These are phyloP conservation scores for Anoplophora glabripennis DNA, from an alignment of 1,140 invertebrate species.

Conservation along the genomic window DNA sequence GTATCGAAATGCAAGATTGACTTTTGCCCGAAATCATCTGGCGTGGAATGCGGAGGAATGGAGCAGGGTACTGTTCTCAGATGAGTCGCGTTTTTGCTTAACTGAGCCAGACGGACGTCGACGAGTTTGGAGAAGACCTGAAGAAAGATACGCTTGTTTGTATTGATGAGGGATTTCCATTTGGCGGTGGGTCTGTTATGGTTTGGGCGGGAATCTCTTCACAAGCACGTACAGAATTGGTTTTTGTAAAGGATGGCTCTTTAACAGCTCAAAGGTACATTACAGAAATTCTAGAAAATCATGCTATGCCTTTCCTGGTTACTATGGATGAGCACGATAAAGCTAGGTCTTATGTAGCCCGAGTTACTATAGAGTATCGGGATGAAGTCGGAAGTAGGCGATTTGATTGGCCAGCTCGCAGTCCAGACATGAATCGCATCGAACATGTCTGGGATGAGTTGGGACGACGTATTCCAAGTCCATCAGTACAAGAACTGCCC, in stretches of 20 bases:
- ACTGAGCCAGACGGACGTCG: too few species aligned
- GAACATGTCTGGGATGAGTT: slow-evolving; percentile 5
- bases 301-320: not conserved
- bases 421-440: not conserved
- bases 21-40: too few species aligned
- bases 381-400: not conserved
- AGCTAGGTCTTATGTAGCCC: not conserved
- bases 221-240: too few species aligned
- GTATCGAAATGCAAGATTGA: too few species aligned
- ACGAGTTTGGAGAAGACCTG: too few species aligned
- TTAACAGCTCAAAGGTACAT: not conserved
- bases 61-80: too few species aligned
- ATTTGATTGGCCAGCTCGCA: not conserved
- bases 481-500: not conserved
- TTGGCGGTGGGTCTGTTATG: too few species aligned
- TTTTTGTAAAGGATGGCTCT: not conserved
- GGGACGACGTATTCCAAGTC: not conserved
- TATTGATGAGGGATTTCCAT: too few species aligned
- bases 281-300: not conserved
- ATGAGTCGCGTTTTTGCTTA: too few species aligned
- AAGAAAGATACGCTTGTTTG: too few species aligned
- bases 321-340: slow-evolving; percentile 10
- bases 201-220: too few species aligned
- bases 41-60: too few species aligned
- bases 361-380: not conserved